A percentile compares a stretch with the other conserved stretches of the same genome.
These are phyloP conservation scores for Puntigrus tetrazona DNA, from an alignment of 2,113 vertebrate genomes.

Conservation along the genomic window DNA sequence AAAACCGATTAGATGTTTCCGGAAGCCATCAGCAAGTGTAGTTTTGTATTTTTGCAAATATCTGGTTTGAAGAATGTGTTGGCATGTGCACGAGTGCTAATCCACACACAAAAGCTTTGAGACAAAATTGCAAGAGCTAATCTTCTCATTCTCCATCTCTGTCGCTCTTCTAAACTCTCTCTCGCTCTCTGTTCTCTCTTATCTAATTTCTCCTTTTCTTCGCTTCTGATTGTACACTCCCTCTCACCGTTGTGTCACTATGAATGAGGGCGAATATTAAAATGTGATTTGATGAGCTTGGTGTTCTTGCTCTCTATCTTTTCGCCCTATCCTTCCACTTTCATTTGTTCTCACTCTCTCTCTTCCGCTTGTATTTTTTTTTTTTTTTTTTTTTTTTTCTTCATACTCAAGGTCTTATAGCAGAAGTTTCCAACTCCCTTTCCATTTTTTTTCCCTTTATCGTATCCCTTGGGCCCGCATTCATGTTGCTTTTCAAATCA, in stretches of 20 bases:
- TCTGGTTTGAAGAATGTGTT: background rate
- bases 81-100: conserved; percentile 58
- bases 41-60: background rate
- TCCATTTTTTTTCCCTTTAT: conserved; percentile 4
- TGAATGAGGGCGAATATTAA: conserved; percentile 67
- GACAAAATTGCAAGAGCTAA: conserved; percentile 60
- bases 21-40: background rate
- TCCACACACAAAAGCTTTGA: conserved; percentile 65
- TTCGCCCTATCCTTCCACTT: conserved; percentile 6
- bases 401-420: background rate
- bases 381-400: too few species aligned
- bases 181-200: conserved; percentile 30
- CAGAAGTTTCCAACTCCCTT: conserved; percentile 12
- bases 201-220: conserved; percentile 38
- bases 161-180: conserved; percentile 28
- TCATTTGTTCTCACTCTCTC: conserved; percentile 61
- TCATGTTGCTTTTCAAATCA: conserved; percentile 26
- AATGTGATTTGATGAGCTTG: conserved; percentile 72
- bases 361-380: accelerated
- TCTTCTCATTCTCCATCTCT: conserved; percentile 22
- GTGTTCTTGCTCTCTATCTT: conserved; percentile 63
- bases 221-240: background rate
- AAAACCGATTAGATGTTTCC: background rate
- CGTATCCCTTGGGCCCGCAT: background rate
- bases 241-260: conserved; percentile 27